A percentile compares a stretch with the other conserved stretches of the same genome.
These are phyloP conservation scores for Deroplatys truncata DNA, from an alignment of 2,888 invertebrate genomes.

Conservation along the genomic window DNA sequence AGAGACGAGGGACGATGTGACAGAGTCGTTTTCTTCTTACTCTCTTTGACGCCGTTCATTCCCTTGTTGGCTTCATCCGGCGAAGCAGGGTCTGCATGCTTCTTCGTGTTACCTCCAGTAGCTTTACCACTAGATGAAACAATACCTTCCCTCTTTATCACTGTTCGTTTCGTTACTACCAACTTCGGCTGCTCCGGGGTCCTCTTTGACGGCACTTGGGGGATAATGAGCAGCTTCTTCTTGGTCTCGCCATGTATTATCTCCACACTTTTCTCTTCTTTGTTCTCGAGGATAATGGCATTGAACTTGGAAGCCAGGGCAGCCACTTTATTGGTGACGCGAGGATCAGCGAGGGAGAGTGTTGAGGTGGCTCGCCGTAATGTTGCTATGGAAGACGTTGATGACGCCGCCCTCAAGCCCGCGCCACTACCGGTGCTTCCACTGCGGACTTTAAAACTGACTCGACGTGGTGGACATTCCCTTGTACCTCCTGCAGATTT, in stretches of 20 bases:
- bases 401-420: constrained; percentile 41
- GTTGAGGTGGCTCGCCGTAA: constrained; percentile 26
- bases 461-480: constrained; percentile 48
- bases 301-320: constrained; percentile 67
- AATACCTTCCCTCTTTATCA: not conserved
- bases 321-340: constrained; percentile 51
- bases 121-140: not conserved
- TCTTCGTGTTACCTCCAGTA: not conserved
- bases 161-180: not conserved
- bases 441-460: constrained; percentile 59
- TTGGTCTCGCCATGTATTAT: constrained; percentile 28
- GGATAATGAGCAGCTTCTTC: constrained; percentile 1
- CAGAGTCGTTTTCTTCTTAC: not conserved
- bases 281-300: constrained; percentile 51
- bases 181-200: not conserved
- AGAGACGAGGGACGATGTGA: not conserved
- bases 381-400: not conserved
- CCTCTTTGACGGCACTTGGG: not conserved
- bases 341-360: constrained; percentile 41
- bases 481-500: not conserved
- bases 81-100: not conserved
- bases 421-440: constrained; percentile 47
- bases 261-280: constrained; percentile 16
- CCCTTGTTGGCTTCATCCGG: constrained; percentile 28
- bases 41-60: constrained; percentile 30